These are phyloP conservation scores for Ramazzottius varieornatus DNA, from an alignment of 2,888 invertebrate genomes.

Conservation along the genomic window DNA sequence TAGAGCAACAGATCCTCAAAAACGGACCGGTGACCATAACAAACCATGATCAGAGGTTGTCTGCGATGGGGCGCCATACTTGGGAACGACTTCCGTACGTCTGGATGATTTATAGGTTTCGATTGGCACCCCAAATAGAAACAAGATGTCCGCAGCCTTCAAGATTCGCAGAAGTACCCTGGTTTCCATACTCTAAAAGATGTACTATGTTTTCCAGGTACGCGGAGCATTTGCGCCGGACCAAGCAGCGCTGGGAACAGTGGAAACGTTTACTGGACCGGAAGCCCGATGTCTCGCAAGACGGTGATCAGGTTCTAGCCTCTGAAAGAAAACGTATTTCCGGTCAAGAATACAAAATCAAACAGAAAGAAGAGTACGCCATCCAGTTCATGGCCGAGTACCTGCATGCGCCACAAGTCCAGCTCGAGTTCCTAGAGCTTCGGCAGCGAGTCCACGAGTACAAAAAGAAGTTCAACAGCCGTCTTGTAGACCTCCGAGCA, in stretches of 20 bases:
- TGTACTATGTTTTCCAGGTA: neutral
- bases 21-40: too few species aligned
- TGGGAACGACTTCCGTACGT: too few species aligned
- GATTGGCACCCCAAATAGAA: too few species aligned
- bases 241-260: neutral
- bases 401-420: neutral
- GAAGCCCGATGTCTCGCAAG: neutral
- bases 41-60: too few species aligned
- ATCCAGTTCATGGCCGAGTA: conserved; percentile 3
- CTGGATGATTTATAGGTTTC: too few species aligned
- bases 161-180: too few species aligned
- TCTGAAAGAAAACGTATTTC: neutral
- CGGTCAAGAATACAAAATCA: conserved; percentile 3
- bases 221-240: neutral
- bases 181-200: too few species aligned
- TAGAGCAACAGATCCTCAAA: too few species aligned
- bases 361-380: neutral
- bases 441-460: neutral
- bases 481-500: neutral
- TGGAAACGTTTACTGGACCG: neutral
- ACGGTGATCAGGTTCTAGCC: neutral
- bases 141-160: too few species aligned
- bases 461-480: neutral
- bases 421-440: neutral
- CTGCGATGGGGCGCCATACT: too few species aligned